Percentiles rank a stretch among this genome's conserved stretches.
phyloP scores from a whole-genome alignment of 2,113 vertebrate species.

The Perca fluviatilis region DNA sequence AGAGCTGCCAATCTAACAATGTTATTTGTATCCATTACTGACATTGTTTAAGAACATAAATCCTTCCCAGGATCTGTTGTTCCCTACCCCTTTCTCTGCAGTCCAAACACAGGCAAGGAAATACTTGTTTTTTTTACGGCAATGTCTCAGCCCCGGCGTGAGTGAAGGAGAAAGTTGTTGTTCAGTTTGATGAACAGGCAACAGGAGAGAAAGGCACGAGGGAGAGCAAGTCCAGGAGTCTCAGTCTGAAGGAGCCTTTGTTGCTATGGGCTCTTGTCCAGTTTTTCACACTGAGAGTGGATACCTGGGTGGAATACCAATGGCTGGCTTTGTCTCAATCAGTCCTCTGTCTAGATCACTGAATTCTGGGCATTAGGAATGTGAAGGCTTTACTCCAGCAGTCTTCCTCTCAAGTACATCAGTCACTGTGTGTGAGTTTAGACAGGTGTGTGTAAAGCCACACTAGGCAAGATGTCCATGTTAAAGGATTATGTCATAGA shows the following conservation, averaged over 20 bases:
- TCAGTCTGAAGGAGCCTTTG: conserved; percentile 30
- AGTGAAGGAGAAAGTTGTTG: conserved; percentile 3
- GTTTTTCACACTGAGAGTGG: conserved; percentile 38
- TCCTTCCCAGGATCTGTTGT: background rate
- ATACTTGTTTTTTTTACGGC: conserved; percentile 4
- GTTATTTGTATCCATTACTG: background rate
- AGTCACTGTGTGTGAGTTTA: background rate
- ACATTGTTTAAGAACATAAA: background rate
- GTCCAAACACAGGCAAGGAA: background rate
- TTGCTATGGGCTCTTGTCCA: conserved; percentile 31
- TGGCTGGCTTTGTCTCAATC: conserved; percentile 52
- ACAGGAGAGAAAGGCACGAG: conserved; percentile 11
- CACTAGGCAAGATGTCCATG: background rate
- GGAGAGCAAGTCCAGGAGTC: conserved; percentile 16
- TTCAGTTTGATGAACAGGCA: conserved; percentile 12
- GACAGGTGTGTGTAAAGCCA: conserved; percentile 24
- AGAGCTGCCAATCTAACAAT: too few species aligned
- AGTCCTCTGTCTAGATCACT: conserved; percentile 25
- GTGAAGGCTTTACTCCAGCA: conserved; percentile 36
- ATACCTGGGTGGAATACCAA: conserved; percentile 72
- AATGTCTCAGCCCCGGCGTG: background rate
- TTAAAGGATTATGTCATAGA: background rate
- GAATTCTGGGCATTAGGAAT: conserved; percentile 50
- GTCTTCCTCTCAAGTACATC: background rate
- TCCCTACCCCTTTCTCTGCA: background rate